Conservation (phyloP, 2,888 invertebrate species). For the Phrixothrix hirtus region DNA sequence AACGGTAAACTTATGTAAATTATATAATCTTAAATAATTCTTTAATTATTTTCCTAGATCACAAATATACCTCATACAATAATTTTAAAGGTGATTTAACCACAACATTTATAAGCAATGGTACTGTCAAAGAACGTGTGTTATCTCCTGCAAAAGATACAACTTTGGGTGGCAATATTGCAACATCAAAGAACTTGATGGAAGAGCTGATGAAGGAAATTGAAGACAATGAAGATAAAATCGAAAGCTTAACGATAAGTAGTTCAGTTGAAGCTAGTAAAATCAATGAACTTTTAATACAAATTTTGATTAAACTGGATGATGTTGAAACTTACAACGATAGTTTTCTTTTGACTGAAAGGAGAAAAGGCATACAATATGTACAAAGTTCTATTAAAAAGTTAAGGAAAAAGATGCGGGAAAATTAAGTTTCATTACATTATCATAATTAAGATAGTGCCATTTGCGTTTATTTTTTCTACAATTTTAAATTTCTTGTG, state of each 20-base stretch:
- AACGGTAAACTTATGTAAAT: neutral
- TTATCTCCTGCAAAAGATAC: neutral
- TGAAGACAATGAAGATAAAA: neutral
- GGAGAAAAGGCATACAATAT: conserved; percentile 4
- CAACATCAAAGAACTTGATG: neutral
- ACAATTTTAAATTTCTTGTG: neutral
- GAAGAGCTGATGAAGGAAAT: conserved; percentile 3
- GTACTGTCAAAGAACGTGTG: neutral
- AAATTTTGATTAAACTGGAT: conserved; percentile 11
- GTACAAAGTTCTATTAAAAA: conserved; percentile 4
- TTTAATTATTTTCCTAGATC: too few relatives aligned
- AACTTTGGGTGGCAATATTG: neutral
- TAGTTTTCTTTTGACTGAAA: neutral
- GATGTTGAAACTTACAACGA: conserved; percentile 7
- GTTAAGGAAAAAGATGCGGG: conserved; percentile 3
- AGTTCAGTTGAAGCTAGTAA: neutral
- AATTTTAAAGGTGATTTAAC: too few relatives aligned
- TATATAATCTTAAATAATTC: neutral
- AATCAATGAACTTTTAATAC: conserved; percentile 10
- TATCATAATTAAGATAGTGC: neutral
- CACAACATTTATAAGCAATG: too few relatives aligned
- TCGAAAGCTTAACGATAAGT: neutral
- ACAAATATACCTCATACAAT: too few relatives aligned
- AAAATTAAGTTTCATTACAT: neutral
- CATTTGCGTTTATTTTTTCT: too few relatives aligned